phyloP scores from a whole-genome alignment of 2,797 vertebrate genomes.

The Pangasius macronema region DNA sequence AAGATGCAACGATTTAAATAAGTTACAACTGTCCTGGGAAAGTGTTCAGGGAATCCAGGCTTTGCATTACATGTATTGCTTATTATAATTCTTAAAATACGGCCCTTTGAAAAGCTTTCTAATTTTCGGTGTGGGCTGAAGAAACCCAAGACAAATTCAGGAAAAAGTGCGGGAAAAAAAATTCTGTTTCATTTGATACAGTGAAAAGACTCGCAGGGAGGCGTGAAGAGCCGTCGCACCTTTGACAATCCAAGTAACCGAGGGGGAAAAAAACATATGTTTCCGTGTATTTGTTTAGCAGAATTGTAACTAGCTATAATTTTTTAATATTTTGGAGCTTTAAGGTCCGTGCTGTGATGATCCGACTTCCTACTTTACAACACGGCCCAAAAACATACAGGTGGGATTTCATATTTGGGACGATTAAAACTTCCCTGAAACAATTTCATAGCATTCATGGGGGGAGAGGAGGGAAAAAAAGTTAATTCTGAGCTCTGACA shows the following conservation, averaged over 20 bases:
- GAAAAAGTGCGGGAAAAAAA: neutral
- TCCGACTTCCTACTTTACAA: neutral
- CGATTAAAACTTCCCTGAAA: neutral
- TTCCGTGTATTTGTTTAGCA: neutral
- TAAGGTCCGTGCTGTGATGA: neutral
- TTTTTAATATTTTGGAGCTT: neutral
- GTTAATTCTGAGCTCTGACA: neutral
- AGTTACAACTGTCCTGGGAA: neutral
- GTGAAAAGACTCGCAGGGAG: neutral
- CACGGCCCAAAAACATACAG: neutral
- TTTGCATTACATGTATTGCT: neutral
- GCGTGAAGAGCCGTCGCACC: neutral
- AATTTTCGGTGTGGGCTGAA: neutral
- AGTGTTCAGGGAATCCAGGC: neutral
- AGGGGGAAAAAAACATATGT: neutral
- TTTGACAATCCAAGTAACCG: neutral
- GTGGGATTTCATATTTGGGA: neutral
- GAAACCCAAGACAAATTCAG: neutral
- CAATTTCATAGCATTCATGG: neutral
- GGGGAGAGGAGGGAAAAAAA: too few relatives aligned
- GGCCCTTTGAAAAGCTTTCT: neutral
- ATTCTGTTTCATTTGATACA: neutral
- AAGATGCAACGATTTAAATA: slow-evolving; percentile 5
- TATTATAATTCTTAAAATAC: neutral
- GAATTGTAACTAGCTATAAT: neutral